Evolutionary conservation across 2,113 vertebrate species (phyloP), one percentile per base, ranked within the genome.

Genomic region (Morone chrysops): DNA sequence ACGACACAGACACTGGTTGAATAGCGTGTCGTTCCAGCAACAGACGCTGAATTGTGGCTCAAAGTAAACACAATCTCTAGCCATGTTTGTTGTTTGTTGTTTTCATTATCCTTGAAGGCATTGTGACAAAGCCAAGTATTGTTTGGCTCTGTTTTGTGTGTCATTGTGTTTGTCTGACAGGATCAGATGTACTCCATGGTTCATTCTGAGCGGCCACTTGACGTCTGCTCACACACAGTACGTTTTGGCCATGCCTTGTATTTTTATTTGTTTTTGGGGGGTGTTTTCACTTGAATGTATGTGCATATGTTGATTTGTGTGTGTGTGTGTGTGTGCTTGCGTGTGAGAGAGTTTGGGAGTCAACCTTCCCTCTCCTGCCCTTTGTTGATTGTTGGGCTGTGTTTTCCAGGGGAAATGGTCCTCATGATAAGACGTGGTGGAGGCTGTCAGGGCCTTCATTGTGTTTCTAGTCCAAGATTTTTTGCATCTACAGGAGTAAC

Each of bases 51-150:
- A 70, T 80, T 83, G 31, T 59, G 43, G 70, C 66, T 79, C 40
- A 79, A 50, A 79, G 78, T 81, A 68, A 91, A 90, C 85, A 78
- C 50, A 17, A 14, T 48, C 8, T 43, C 68, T 75, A 59, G 76
- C 75, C 40, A 13, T 57, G n/a, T 61, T 72, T 65, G 38, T 65
- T 70, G 57, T 41, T 77, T 36, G 38, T 65, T 70, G 57, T 41
- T 77, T 36, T 45, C 31, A n/a, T 66, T 75, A 61, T 70, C 61
- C 63, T 41, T 31, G 22, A 66, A 88, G 69, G 69, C 31, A 59
- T 14, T 62, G 69, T 63, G 67, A 80, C 50, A 81, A 59, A 76
- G 78, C 59, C 72, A 62, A 80, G 81, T 88, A 74, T 91, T 89
- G 80, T 90, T 65, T 60, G 50, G 10, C 45, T 77, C 38, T 79